A percentile compares a stretch with the other conserved stretches of the same genome.
Evolutionary conservation across 2,888 invertebrate species (phyloP).

Genomic region (Synergus itoensis): DNA sequence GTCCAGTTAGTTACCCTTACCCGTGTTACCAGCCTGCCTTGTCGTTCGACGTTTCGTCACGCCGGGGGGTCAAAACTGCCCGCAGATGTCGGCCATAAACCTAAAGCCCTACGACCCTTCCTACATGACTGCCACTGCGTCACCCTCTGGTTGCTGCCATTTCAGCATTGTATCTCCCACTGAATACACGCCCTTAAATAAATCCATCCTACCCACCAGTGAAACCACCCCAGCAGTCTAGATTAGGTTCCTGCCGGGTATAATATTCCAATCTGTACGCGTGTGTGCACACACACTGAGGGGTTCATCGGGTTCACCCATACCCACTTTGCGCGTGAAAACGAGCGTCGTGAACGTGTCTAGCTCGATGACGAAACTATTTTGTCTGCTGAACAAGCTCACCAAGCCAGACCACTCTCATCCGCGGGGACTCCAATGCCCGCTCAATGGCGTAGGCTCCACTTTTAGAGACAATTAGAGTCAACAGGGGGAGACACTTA

Average conservation of each 20-base stretch:
- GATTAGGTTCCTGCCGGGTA: constrained; percentile 48
- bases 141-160: constrained; percentile 45
- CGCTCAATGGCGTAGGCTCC: background rate
- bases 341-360: background rate
- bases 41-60: constrained; percentile 73
- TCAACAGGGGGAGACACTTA: background rate
- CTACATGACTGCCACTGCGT: constrained; percentile 51
- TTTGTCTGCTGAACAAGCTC: constrained; percentile 29
- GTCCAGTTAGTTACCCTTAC: constrained; percentile 51
- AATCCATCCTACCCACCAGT: constrained; percentile 54
- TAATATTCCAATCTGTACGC: constrained; percentile 26
- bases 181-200: constrained; percentile 70
- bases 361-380: constrained; percentile 32
- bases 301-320: constrained; percentile 10
- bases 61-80: constrained; percentile 75
- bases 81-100: constrained; percentile 76
- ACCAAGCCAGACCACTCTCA: background rate
- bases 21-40: constrained; percentile 61
- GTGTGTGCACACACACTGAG: background rate
- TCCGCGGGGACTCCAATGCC: background rate
- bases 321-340: constrained; percentile 36
- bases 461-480: background rate
- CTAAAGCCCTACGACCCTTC: constrained; percentile 59
- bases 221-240: constrained; percentile 56
- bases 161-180: constrained; percentile 67